Conservation (phyloP, 2,113 vertebrate species). For the Tragulus kanchil region DNA sequence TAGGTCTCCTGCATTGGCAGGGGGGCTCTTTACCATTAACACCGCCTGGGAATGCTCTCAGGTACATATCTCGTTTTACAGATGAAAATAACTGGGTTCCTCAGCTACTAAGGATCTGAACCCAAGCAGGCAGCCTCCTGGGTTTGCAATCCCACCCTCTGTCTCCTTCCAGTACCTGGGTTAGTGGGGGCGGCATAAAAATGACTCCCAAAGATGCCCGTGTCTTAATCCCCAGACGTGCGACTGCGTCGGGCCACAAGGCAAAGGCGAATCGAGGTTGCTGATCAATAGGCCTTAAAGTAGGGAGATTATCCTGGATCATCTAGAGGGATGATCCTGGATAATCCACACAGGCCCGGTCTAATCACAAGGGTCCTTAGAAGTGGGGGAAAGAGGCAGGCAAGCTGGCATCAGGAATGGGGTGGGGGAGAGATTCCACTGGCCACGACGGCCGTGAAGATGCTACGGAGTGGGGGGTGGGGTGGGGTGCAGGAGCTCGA, state of each 20-base stretch:
- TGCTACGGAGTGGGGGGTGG: neutral
- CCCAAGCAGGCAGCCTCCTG: neutral
- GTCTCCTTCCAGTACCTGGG: neutral
- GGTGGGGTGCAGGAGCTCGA: neutral
- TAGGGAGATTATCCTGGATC: neutral
- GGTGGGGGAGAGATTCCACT: no score
- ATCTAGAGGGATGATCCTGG: neutral
- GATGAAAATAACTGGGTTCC: neutral
- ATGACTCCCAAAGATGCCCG: fast-evolving
- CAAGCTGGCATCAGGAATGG: fast-evolving
- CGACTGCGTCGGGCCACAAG: fast-evolving
- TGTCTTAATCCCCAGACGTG: neutral
- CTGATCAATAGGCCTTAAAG: neutral
- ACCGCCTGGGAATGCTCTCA: no score
- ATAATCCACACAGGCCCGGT: neutral
- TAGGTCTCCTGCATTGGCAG: no score
- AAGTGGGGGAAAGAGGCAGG: fast-evolving
- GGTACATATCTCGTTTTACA: no score
- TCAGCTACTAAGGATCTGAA: neutral
- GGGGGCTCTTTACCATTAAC: no score
- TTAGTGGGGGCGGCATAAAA: neutral
- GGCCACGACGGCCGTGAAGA: fast-evolving
- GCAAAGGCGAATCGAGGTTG: neutral
- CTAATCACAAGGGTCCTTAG: neutral
- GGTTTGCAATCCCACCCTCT: neutral